phyloP scores from a whole-genome alignment of 2,113 vertebrate genomes.

The Zootoca vivipara region DNA sequence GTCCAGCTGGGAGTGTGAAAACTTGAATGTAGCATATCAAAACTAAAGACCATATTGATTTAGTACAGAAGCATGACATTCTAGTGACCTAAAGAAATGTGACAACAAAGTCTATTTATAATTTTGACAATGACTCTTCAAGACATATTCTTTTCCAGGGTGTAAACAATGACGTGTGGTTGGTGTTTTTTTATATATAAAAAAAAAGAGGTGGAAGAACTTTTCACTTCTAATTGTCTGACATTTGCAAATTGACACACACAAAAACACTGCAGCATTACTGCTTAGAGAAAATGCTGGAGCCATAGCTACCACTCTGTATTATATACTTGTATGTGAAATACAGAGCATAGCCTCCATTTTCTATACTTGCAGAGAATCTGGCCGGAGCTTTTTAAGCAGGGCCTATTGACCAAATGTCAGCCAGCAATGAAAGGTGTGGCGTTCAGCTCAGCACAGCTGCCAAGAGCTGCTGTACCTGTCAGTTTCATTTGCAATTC shows the following conservation, averaged over 20 bases:
- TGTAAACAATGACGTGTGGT: neutral
- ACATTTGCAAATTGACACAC: neutral
- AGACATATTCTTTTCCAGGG: neutral
- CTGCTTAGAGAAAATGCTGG: neutral
- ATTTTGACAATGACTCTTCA: neutral
- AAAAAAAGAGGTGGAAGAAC: neutral
- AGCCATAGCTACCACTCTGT: neutral
- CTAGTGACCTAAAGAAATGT: neutral
- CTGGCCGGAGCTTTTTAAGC: neutral
- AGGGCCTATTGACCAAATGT: conserved; percentile 25
- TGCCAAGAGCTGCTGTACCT: conserved; percentile 36
- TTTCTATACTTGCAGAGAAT: conserved; percentile 18
- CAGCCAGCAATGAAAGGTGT: conserved; percentile 30
- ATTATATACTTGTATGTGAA: neutral
- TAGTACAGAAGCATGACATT: neutral
- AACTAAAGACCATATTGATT: neutral
- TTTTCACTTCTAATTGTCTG: neutral
- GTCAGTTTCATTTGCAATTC: conserved; percentile 57
- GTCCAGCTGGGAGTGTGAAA: neutral
- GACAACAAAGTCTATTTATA: neutral
- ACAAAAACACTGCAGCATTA: neutral
- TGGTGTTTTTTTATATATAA: too few relatives aligned
- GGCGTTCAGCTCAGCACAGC: neutral
- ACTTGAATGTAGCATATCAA: neutral
- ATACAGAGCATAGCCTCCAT: neutral